A percentile compares a stretch with the other conserved stretches of the same genome.
phyloP scores from a whole-genome alignment of 2,888 invertebrate species.

The Schrankia costaestrigalis region DNA sequence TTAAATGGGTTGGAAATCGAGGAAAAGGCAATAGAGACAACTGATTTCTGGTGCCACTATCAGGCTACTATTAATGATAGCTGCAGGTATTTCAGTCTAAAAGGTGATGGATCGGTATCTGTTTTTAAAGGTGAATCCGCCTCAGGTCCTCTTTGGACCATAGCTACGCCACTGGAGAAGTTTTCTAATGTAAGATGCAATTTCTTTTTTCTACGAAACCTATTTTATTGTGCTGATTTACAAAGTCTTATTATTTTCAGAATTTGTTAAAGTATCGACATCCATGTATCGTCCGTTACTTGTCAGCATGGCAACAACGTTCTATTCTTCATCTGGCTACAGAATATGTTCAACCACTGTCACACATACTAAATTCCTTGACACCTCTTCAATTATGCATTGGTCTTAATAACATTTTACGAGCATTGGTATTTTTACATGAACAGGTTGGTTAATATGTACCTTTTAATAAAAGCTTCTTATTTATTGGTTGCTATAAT shows the following conservation, averaged over 20 bases:
- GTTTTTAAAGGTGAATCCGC: slow-evolving; percentile 88
- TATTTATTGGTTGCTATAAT: too few relatives aligned
- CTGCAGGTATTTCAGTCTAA: slow-evolving; percentile 74
- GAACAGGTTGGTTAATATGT: slow-evolving; percentile 76
- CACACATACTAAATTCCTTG: slow-evolving; percentile 82
- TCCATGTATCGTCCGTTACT: slow-evolving; percentile 91
- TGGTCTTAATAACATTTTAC: slow-evolving; percentile 89
- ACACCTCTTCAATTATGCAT: slow-evolving; percentile 91
- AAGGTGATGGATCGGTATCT: slow-evolving; percentile 83
- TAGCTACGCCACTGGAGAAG: slow-evolving; percentile 86
- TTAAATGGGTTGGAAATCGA: slow-evolving; percentile 87
- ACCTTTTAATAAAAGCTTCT: too few relatives aligned
- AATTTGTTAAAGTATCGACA: slow-evolving; percentile 92
- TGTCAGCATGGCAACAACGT: slow-evolving; percentile 89
- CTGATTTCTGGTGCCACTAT: slow-evolving; percentile 89
- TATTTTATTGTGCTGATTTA: not conserved
- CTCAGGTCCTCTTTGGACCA: slow-evolving; percentile 82
- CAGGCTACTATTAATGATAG: slow-evolving; percentile 81
- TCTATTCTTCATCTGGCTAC: slow-evolving; percentile 89
- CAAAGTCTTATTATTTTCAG: slow-evolving; percentile 75
- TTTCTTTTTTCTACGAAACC: not conserved
- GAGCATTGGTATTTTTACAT: slow-evolving; percentile 91
- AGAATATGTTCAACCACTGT: slow-evolving; percentile 89
- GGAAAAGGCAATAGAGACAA: slow-evolving; percentile 87
- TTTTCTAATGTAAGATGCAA: slow-evolving; percentile 84